phyloP scores from a whole-genome alignment of 2,888 invertebrate genomes.

The Diarsia mendica region DNA sequence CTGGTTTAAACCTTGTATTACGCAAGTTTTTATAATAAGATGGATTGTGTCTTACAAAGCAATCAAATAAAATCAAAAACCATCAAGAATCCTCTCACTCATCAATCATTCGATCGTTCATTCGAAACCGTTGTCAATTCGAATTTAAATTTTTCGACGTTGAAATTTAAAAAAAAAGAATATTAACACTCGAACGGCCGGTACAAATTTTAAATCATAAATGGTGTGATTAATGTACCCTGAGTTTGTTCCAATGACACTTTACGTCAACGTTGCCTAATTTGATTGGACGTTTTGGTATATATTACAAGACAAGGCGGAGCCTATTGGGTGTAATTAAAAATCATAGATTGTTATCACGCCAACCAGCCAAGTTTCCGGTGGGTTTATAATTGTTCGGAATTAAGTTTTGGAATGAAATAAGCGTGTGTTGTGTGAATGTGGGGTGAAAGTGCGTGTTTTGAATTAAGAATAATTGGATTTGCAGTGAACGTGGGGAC shows the following conservation, averaged over 20 bases:
- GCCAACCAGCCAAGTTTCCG: conserved; percentile 85
- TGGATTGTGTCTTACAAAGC: conserved; percentile 50
- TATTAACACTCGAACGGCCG: conserved; percentile 73
- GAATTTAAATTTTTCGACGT: conserved; percentile 72
- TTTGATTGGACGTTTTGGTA: conserved; percentile 88
- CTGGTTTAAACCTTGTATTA: no score
- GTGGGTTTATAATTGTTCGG: conserved; percentile 78
- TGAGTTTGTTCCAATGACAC: conserved; percentile 74
- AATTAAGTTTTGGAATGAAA: conserved; percentile 67
- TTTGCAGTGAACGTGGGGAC: conserved; percentile 43
- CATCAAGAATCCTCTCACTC: conserved; percentile 58
- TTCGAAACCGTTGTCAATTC: conserved; percentile 74
- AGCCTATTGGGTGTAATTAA: conserved; percentile 85
- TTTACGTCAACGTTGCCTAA: conserved; percentile 84
- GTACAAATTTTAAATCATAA: conserved; percentile 69
- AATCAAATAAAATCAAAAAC: conserved; percentile 56
- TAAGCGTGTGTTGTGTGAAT: conserved; percentile 58
- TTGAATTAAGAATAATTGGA: conserved; percentile 57
- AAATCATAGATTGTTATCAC: conserved; percentile 85
- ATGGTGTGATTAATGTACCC: conserved; percentile 84
- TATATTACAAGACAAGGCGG: conserved; percentile 84
- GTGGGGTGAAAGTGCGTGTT: conserved; percentile 56
- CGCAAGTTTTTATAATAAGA: no score
- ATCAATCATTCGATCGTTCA: conserved; percentile 70
- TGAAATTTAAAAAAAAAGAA: conserved; percentile 64